Base-by-base conservation (phyloP, 2,888 invertebrate genomes). In the Caenorhabditis zanzibari region DNA sequence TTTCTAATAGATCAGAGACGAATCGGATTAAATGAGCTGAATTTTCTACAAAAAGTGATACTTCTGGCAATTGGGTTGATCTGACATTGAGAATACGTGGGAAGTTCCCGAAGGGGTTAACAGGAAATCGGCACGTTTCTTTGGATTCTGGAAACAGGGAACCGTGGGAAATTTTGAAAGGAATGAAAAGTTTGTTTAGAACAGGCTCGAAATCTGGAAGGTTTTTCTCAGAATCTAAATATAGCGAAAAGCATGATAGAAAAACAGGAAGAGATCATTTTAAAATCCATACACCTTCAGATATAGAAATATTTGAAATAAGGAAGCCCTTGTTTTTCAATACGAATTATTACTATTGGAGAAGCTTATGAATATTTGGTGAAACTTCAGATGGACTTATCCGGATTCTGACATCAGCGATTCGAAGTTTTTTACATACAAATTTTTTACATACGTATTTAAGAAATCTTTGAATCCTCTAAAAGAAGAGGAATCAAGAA, bases 1-100 rank as follows among this genome's bases (percentile, higher is more conserved):
- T 19, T 52, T 52, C 56, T 32, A 32, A 9, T 24, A 24, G 69
- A 69, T 69, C 69, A 69, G 49, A 69, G 54, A 41, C 56, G 69
- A 56, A 38, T 24, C 26, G 69, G 69, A 69, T 69, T 69, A 69
- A 22, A 56, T n/a, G n/a, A 52, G 32, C 24, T 52, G 38, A 26
- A 56, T 24, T 52, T n/a, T 35, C 28, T 69, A 28, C 22, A 54
- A 32, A 66, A 19, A 10, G 5, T 58, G 19, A n/a, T 35, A 19
- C 35, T 58, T n/a, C 9, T 3, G n/a, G 38, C 26, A 63, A 22
- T 44, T 64, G 47, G 41, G n/a, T 28, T 19, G 47, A 68, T 35
- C 9, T 68, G 56, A 16, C 56, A 56, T n/a, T 14, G 19, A 32
- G 35, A 68, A 32, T 35, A 35, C 24, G 52, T 68, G 52, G 49